A percentile compares a stretch with the other conserved stretches of the same genome.
Conservation (phyloP, 2,113 vertebrate genomes). For the Phrynosoma platyrhinos region DNA sequence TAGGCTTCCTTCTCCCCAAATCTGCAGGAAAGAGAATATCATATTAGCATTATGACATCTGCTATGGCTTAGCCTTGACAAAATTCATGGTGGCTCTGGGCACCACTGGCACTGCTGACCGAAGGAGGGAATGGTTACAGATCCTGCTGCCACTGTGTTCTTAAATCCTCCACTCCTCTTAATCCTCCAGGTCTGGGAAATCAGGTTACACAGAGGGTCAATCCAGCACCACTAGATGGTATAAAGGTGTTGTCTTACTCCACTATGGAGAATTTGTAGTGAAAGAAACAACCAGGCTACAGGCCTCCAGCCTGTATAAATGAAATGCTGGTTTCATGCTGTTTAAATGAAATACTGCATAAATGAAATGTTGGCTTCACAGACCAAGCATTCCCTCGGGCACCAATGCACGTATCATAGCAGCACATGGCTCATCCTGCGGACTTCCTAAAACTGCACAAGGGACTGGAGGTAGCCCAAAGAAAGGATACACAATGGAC, state of each 20-base stretch:
- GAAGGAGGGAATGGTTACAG: too few species aligned
- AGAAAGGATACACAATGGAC: too few species aligned
- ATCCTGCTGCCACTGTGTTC: background rate
- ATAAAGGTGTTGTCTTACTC: background rate
- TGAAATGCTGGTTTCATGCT: too few species aligned
- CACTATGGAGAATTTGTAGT: background rate
- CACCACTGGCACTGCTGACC: background rate
- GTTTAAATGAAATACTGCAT: background rate
- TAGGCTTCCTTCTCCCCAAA: constrained; percentile 97
- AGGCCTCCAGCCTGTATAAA: background rate
- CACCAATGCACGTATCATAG: background rate
- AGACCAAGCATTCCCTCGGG: background rate
- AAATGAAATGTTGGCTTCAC: too few species aligned
- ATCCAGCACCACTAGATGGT: background rate
- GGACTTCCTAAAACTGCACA: background rate
- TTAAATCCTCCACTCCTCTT: background rate
- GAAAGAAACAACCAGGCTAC: background rate
- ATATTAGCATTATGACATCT: background rate
- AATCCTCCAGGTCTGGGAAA: background rate
- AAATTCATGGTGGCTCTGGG: background rate
- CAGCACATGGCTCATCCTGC: background rate
- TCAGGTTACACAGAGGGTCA: background rate
- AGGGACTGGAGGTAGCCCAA: background rate
- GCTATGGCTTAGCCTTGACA: background rate
- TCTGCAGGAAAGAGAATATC: constrained; percentile 64